These are phyloP conservation scores for Chrysoperla carnea DNA, from an alignment of 1,140 invertebrate genomes.

Conservation along the genomic window DNA sequence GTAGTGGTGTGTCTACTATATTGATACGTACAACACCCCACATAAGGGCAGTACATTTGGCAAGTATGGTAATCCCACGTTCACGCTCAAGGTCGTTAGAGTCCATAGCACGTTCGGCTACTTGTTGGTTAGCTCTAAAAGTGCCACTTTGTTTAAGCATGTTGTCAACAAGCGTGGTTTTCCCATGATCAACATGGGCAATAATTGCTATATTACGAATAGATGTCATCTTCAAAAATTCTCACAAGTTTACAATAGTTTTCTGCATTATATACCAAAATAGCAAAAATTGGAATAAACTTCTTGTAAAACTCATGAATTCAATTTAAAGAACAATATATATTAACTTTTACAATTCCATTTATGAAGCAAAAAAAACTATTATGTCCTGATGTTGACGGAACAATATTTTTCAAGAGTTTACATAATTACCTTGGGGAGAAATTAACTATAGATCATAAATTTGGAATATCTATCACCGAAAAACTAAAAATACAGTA, in stretches of 20 bases:
- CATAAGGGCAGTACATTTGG: slow-evolving; percentile 14
- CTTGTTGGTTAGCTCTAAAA: slow-evolving; percentile 6
- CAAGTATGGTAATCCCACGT: slow-evolving; percentile 19
- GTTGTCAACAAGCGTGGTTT: slow-evolving; percentile 14
- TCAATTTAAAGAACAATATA: no score
- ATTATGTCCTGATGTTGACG: no score
- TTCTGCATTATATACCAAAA: no score
- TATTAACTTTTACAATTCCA: no score
- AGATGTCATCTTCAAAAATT: slow-evolving; percentile 1
- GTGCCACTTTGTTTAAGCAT: slow-evolving; percentile 10
- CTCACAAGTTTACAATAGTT: neutral
- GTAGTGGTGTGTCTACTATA: slow-evolving; percentile 17
- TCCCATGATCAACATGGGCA: slow-evolving; percentile 12
- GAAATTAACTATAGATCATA: no score
- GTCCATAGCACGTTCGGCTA: slow-evolving; percentile 11
- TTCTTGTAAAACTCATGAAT: no score
- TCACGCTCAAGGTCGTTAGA: slow-evolving; percentile 7
- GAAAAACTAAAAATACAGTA: no score
- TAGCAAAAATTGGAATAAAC: no score
- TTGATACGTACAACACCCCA: slow-evolving; percentile 13
- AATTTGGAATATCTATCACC: no score
- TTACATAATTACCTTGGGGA: no score
- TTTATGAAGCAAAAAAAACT: no score
- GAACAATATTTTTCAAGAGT: no score
- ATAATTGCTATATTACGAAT: slow-evolving; percentile 11